These are phyloP conservation scores for Hydropsyche tenuis DNA, from an alignment of 1,140 invertebrate genomes.

Conservation along the genomic window DNA sequence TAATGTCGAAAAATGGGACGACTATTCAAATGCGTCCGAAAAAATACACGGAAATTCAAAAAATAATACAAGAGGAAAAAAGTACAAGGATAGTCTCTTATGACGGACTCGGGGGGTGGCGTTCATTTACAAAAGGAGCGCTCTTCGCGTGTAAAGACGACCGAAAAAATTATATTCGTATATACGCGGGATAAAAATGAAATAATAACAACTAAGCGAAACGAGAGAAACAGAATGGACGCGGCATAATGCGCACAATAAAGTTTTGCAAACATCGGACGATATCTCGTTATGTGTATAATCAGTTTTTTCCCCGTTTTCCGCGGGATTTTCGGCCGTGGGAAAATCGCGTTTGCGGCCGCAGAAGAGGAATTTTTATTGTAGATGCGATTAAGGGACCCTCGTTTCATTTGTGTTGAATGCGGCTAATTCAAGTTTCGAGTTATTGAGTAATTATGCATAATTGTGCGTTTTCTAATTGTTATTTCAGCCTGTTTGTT, in stretches of 20 bases:
- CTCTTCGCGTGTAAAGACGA: not conserved
- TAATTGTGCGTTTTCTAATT: no score
- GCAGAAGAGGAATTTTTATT: no score
- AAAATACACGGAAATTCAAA: not conserved
- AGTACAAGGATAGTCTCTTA: not conserved
- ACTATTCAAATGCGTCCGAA: constrained; percentile 33
- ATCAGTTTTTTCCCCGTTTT: not conserved
- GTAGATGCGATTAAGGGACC: no score
- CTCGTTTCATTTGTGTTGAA: no score
- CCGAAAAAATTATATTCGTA: not conserved
- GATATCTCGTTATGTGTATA: constrained; percentile 25
- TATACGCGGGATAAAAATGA: not conserved
- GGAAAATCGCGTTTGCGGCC: no score
- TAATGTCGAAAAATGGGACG: constrained; percentile 37
- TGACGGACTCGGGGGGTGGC: no score
- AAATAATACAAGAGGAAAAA: not conserved
- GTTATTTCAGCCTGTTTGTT: no score
- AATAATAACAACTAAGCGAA: no score
- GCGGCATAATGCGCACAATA: constrained; percentile 18
- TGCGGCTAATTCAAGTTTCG: no score
- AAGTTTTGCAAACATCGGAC: constrained; percentile 26
- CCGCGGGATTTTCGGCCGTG: no score
- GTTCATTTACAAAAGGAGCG: constrained; percentile 17
- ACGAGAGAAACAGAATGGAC: not conserved
- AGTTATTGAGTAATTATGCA: no score